These are phyloP conservation scores for Hydropotes inermis DNA, from an alignment of 2,113 vertebrate species.

Conservation along the genomic window DNA sequence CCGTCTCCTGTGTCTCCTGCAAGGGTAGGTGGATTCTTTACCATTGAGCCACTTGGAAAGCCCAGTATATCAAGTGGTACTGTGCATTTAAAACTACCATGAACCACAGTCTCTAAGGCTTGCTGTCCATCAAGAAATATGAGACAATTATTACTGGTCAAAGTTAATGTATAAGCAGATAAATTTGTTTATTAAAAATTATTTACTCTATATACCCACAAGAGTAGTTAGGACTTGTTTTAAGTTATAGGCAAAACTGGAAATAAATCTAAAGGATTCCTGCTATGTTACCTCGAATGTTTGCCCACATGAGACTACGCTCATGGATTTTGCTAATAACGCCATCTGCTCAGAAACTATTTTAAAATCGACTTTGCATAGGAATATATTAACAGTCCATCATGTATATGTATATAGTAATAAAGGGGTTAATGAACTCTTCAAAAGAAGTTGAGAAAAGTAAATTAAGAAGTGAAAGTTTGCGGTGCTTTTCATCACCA, in stretches of 20 bases:
- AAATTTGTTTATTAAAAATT: not conserved
- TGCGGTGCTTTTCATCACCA: not conserved
- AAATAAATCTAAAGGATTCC: not conserved
- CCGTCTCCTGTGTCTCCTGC: not conserved
- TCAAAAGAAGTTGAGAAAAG: not conserved
- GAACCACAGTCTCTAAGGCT: not conserved
- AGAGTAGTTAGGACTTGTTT: not conserved
- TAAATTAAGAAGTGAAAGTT: constrained; percentile 3
- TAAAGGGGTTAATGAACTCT: constrained; percentile 3
- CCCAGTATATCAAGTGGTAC: not conserved
- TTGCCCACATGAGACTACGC: not conserved
- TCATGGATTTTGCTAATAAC: not conserved
- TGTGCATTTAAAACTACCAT: not conserved
- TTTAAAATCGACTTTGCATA: not conserved
- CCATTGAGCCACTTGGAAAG: not conserved
- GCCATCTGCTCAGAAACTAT: constrained; percentile 16
- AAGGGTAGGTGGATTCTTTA: not conserved
- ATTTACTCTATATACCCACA: not conserved
- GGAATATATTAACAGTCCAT: not conserved
- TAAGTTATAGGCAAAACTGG: not conserved
- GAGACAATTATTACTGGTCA: not conserved
- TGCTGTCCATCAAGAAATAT: not conserved
- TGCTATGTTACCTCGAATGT: not conserved
- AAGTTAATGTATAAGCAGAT: not conserved
- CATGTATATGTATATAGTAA: not conserved